Evolutionary conservation across 2,113 vertebrate genomes (phyloP), one percentile per base, ranked within the genome.

Genomic region (Mastomys coucha): DNA sequence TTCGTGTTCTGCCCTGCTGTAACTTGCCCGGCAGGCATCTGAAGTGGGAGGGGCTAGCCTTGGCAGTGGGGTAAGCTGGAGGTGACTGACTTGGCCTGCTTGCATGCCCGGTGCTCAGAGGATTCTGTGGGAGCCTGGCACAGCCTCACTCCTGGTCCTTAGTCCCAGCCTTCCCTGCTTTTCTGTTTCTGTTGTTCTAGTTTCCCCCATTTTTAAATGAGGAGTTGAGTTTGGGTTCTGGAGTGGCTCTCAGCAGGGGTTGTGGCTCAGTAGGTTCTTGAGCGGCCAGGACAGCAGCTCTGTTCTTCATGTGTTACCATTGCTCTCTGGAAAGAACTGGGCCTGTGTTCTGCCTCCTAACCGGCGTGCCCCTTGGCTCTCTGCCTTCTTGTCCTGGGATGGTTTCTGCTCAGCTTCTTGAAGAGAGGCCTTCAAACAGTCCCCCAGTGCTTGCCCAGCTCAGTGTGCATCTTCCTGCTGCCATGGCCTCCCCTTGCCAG

Each of bases 381-480:
- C 84, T 88, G 65, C 84, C 51, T 84, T 93, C 60, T 91, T 93
- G 93, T 85, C 89, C 76, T 19, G 14, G 51, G 90, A 42, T 49
- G 56, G 1, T 94, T 90, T 96, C 67, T 86, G 53, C 49, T 2
- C 80, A 95, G 93, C 76, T 86, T 93, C 73, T 92, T 78, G 65
- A 91, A 93, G 86, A 94, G 81, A 89, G 90, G 65, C 67, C 80
- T 95, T 96, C 80, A 67, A 9, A 80, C 82, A 69, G 91, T 84
- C n/a, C 60, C 92, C 49, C 56, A 17, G 51, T 91, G 69, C 95
- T 93, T 94, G 80, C 72, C 76, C 73, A 84, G 93, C 70, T 91
- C 70, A 58, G 7, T 49, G n/a, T 82, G 26, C 26, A 85, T 95
- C 97, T 89, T 92, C 85, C 63, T 96, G 93, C 91, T 96, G 95